Percentiles rank a stretch among this genome's conserved stretches.
Evolutionary conservation across 2,888 invertebrate genomes (phyloP).

Genomic region (Apodemia duryi): DNA sequence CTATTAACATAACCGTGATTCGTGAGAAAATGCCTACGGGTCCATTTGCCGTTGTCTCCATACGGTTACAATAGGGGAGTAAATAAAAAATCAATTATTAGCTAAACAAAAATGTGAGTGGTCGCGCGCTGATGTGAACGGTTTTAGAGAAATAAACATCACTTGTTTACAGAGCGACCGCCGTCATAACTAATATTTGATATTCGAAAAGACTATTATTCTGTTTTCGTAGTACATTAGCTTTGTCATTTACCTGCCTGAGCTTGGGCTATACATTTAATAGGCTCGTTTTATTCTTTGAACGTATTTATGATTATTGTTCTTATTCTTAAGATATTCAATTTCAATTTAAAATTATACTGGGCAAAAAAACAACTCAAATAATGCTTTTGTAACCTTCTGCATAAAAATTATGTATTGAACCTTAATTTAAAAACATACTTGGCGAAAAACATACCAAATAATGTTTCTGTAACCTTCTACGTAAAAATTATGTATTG

Average conservation of each 20-base stretch:
- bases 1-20: constrained; percentile 27
- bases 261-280: constrained; percentile 61
- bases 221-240: constrained; percentile 68
- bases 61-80: constrained; percentile 61
- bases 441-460: background rate
- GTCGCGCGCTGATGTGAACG: constrained; percentile 64
- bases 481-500: constrained; percentile 11
- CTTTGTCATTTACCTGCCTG: constrained; percentile 34
- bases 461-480: background rate
- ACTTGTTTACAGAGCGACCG: constrained; percentile 72
- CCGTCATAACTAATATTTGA: constrained; percentile 75
- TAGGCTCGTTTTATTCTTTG: constrained; percentile 66
- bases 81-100: constrained; percentile 75
- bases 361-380: too few relatives aligned
- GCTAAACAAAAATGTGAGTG: constrained; percentile 71
- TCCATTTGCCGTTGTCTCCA: constrained; percentile 55
- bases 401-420: constrained; percentile 5
- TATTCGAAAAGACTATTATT: constrained; percentile 78
- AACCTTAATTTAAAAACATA: constrained; percentile 4
- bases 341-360: constrained; percentile 4
- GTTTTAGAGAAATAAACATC: constrained; percentile 78
- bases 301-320: background rate
- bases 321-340: background rate
- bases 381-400: background rate
- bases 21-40: constrained; percentile 58